Conservation (phyloP, 2,113 vertebrate genomes). For the Pseudorectes ferrugineus region DNA sequence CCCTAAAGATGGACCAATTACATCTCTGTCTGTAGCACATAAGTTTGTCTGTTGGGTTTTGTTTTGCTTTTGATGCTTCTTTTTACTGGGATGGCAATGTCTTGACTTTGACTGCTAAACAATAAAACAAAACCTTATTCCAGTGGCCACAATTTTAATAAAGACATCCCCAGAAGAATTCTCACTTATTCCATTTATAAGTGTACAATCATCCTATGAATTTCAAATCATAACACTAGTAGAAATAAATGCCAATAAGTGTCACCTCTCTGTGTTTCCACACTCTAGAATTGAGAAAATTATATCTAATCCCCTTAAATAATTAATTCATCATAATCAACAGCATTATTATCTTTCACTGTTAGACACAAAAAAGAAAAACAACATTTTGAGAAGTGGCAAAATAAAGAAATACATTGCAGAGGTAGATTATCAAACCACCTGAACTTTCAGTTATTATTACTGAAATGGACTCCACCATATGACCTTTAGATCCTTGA, state of each 20-base stretch:
- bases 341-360: not conserved
- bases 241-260: not conserved
- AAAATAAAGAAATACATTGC: not conserved
- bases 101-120: not conserved
- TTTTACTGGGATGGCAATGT: not conserved
- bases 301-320: not conserved
- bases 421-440: not conserved
- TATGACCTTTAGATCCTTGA: not conserved
- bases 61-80: not conserved
- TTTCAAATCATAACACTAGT: not conserved
- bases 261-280: not conserved
- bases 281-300: not conserved
- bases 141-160: not conserved
- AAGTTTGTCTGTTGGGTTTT: not conserved
- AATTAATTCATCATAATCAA: not conserved
- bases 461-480: not conserved
- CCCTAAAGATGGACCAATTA: not conserved
- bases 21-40: not conserved
- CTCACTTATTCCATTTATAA: not conserved
- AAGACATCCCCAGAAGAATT: not conserved
- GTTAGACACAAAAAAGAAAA: not conserved
- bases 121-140: not conserved
- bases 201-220: not conserved
- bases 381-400: not conserved
- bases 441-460: not conserved